Evolutionary conservation across 2,888 invertebrate species (phyloP), one percentile per base, ranked within the genome.

Genomic region (Rhagophthalmus giganteus): DNA sequence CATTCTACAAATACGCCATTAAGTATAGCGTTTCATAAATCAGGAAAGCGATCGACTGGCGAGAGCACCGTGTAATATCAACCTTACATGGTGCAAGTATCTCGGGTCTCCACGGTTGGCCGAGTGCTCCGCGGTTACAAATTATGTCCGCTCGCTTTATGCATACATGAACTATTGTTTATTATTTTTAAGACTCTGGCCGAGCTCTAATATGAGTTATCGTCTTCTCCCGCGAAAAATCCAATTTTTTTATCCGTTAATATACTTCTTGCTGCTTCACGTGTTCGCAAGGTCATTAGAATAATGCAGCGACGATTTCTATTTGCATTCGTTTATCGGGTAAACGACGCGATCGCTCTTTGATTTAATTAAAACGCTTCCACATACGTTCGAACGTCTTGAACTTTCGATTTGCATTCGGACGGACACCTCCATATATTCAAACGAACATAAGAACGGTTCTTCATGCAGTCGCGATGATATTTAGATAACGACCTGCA

Each of bases 141-240:
- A 63, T 63, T 63, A 61, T 63, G 60, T 61, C 61, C 63, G 58
- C 57, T 59, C 54, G 59, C 50, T 63, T 63, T 63, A 63, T 63
- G 63, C 63, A 63, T 63, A 63, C 63, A 63, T 63, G 63, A 63
- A 63, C 63, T 63, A 63, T 63, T 63, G 63, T 63, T 60, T 61
- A 63, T 60, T 58, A 60, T 63, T 63, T 63, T 63, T 63, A 50
- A 45, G 45, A 31, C 49, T 57, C 50, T 52, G 47, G 47, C 45
- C 55, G 52, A 55, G 59, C 62, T 66, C 67, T 66, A 68, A 70
- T 70, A 70, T 71, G 71, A 71, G 66, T 69, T 71, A 71, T 71
- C 67, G 66, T 61, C 64, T 63, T 63, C 64, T 65, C 63, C 65
- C 65, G 64, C 61, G 61, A 62, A 65, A 45, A 7, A n/a, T n/a